phyloP scores from a whole-genome alignment of 2,797 vertebrate species.

The Loris lydekkerianus region DNA sequence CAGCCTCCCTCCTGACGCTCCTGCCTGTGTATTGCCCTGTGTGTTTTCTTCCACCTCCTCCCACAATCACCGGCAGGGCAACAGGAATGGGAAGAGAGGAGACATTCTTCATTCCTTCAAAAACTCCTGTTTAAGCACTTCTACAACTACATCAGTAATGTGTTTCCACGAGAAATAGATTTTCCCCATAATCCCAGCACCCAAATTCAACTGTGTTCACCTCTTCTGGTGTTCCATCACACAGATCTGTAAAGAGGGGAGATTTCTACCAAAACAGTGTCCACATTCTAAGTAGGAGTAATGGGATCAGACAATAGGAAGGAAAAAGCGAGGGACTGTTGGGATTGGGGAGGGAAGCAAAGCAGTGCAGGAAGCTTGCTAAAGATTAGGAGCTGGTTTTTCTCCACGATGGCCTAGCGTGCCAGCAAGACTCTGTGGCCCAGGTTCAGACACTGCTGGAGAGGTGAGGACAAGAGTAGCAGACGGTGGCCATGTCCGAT shows the following conservation, averaged over 20 bases:
- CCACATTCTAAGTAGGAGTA: background rate
- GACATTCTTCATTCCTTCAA: background rate
- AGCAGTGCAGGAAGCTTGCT: background rate
- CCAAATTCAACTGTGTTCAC: background rate
- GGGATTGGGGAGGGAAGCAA: background rate
- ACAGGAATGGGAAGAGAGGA: background rate
- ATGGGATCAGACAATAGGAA: background rate
- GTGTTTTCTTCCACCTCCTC: background rate
- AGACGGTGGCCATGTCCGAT: background rate
- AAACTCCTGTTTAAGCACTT: background rate
- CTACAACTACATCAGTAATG: background rate
- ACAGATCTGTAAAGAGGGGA: background rate
- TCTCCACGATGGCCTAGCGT: fast-evolving
- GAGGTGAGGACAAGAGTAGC: background rate
- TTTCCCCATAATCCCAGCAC: too few relatives aligned
- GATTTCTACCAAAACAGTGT: background rate
- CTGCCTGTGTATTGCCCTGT: fast-evolving
- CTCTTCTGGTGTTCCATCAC: background rate
- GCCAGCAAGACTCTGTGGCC: background rate
- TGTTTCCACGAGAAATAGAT: background rate
- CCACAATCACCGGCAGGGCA: background rate
- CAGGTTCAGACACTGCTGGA: background rate
- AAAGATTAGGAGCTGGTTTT: background rate
- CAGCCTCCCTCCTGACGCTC: background rate
- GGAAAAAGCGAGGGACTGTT: fast-evolving